phyloP scores from a whole-genome alignment of 92 coral and sea anemone species.

The Zoanthus gigantus region DNA sequence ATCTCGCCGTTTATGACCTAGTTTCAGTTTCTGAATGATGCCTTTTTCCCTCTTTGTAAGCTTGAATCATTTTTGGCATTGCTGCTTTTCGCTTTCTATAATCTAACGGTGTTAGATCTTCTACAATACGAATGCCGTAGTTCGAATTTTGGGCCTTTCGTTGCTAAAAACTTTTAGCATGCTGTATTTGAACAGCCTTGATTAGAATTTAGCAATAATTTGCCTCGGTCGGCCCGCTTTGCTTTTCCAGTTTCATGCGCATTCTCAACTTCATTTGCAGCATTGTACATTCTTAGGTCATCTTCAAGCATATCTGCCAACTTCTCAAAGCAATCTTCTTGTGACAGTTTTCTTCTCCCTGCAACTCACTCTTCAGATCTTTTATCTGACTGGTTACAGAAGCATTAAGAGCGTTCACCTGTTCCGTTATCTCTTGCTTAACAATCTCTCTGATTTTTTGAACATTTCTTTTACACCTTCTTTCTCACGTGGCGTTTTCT shows the following conservation, averaged over 20 bases:
- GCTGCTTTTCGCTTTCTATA: constrained; percentile 36
- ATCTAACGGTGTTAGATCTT: constrained; percentile 19
- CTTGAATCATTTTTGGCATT: constrained; percentile 30
- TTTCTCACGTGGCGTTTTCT: constrained; percentile 18
- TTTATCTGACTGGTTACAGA: constrained; percentile 33
- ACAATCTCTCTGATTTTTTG: constrained; percentile 36
- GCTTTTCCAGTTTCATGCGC: constrained; percentile 33
- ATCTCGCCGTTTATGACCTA: constrained; percentile 29
- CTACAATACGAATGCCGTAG: constrained; percentile 21
- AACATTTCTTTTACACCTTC: constrained; percentile 30
- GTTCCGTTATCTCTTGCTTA: constrained; percentile 27
- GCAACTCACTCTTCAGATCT: constrained; percentile 43
- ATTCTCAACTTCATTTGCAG: constrained; percentile 29
- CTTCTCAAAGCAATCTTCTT: constrained; percentile 30
- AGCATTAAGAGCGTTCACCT: constrained; percentile 22
- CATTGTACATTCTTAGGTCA: constrained; percentile 17
- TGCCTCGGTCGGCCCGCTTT: constrained; percentile 31
- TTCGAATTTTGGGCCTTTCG: constrained; percentile 41
- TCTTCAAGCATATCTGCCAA: constrained; percentile 23
- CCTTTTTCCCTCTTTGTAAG: constrained; percentile 32
- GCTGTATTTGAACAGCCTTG: constrained; percentile 42
- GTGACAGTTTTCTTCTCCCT: constrained; percentile 23
- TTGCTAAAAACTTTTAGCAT: constrained; percentile 28
- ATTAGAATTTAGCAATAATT: constrained; percentile 27
- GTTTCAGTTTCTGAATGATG: constrained; percentile 34